A percentile compares a stretch with the other conserved stretches of the same genome.
These are phyloP conservation scores for Bombus turneri DNA, from an alignment of 1,140 invertebrate species.

Conservation along the genomic window DNA sequence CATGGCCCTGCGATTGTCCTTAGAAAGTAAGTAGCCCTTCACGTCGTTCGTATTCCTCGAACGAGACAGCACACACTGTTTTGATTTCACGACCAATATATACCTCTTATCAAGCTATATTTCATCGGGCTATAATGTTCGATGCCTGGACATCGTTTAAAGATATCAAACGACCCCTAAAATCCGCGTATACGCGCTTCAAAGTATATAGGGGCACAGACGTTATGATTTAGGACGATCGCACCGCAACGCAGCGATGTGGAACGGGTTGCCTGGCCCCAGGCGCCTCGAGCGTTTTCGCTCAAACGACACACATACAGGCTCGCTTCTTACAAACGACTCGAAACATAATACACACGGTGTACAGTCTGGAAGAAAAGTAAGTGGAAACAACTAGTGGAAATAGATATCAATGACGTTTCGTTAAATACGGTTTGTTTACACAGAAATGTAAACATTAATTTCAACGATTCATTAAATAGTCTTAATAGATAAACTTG, in stretches of 20 bases:
- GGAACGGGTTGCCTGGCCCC: background rate
- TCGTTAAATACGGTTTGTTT: too few relatives aligned
- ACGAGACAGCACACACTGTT: background rate
- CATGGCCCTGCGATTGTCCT: slow-evolving; percentile 84
- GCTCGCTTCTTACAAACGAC: background rate
- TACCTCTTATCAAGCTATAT: background rate
- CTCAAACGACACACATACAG: background rate
- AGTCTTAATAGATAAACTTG: too few relatives aligned
- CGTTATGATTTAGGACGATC: background rate
- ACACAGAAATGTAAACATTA: too few relatives aligned
- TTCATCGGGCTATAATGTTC: background rate
- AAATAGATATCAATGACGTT: too few relatives aligned
- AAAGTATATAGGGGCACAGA: background rate
- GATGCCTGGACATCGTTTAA: background rate
- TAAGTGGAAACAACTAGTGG: too few relatives aligned
- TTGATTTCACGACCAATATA: background rate
- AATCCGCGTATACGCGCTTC: background rate
- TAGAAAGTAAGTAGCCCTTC: slow-evolving; percentile 83
- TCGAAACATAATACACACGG: background rate
- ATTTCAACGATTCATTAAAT: too few relatives aligned
- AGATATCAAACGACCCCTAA: background rate
- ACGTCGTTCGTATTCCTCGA: background rate
- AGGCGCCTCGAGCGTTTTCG: background rate
- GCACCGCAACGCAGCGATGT: background rate
- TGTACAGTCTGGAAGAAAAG: too few relatives aligned